A percentile compares a stretch with the other conserved stretches of the same genome.
phyloP scores from a whole-genome alignment of 1,140 invertebrate genomes.

The Myzus persicae region DNA sequence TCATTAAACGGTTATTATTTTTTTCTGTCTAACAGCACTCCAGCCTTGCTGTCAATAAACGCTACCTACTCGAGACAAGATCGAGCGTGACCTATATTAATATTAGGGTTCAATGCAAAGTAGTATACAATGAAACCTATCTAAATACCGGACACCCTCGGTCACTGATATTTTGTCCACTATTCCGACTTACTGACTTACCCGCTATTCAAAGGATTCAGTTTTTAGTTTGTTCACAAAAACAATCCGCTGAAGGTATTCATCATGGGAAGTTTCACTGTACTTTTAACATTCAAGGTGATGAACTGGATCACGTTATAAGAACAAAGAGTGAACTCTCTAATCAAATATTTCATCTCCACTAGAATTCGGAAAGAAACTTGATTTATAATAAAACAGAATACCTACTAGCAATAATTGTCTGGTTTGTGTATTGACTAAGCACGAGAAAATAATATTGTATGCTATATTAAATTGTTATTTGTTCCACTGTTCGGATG shows the following conservation, averaged over 20 bases:
- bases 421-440: not conserved
- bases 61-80: not conserved
- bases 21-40: not conserved
- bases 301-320: too few species aligned
- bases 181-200: not conserved
- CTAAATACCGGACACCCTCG: not conserved
- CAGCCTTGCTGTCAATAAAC: not conserved
- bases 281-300: too few species aligned
- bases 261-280: too few species aligned
- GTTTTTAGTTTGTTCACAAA: not conserved
- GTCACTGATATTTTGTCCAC: not conserved
- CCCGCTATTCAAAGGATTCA: not conserved
- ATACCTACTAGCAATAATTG: not conserved
- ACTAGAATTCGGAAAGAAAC: not conserved
- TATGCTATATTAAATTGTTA: not conserved
- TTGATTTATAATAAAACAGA: not conserved
- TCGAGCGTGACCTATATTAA: not conserved
- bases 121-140: too few species aligned
- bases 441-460: not conserved
- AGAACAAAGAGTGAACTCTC: not conserved
- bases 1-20: too few species aligned
- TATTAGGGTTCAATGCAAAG: not conserved
- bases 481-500: not conserved
- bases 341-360: not conserved
- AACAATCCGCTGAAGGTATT: too few species aligned